Conservation (phyloP, 2,113 vertebrate species). For the Vidua chalybeata region DNA sequence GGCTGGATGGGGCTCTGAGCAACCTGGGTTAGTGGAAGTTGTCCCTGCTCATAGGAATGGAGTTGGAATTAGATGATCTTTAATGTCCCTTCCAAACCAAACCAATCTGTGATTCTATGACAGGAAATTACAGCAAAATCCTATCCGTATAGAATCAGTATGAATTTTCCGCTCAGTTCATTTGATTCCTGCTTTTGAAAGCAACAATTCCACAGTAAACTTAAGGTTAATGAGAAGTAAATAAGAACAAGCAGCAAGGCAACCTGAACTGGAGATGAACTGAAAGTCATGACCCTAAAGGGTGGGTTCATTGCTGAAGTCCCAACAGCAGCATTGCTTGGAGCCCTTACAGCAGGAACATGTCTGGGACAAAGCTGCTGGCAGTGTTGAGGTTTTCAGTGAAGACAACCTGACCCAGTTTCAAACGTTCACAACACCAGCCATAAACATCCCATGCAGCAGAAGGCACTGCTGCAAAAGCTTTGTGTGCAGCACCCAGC, state of each 20-base stretch:
- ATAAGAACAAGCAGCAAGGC: background rate
- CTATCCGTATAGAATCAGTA: background rate
- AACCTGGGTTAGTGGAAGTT: background rate
- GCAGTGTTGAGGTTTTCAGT: background rate
- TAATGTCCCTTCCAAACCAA: background rate
- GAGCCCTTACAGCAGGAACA: background rate
- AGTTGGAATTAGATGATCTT: background rate
- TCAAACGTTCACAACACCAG: rapidly evolving
- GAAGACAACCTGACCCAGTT: background rate
- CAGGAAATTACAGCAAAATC: background rate
- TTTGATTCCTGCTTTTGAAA: background rate
- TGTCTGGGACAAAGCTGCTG: background rate
- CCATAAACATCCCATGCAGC: rapidly evolving
- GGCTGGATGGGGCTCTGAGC: background rate
- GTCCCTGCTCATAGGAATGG: background rate
- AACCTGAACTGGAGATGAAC: background rate
- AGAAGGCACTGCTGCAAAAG: background rate
- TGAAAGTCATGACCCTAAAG: background rate
- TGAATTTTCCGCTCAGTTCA: background rate
- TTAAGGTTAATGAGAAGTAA: background rate
- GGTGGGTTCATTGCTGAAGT: background rate
- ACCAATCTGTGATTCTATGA: background rate
- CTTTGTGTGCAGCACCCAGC: background rate
- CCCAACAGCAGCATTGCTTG: background rate
- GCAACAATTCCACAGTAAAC: background rate